Conservation (phyloP, 2,113 vertebrate species). For the Syngnathus scovelli region DNA sequence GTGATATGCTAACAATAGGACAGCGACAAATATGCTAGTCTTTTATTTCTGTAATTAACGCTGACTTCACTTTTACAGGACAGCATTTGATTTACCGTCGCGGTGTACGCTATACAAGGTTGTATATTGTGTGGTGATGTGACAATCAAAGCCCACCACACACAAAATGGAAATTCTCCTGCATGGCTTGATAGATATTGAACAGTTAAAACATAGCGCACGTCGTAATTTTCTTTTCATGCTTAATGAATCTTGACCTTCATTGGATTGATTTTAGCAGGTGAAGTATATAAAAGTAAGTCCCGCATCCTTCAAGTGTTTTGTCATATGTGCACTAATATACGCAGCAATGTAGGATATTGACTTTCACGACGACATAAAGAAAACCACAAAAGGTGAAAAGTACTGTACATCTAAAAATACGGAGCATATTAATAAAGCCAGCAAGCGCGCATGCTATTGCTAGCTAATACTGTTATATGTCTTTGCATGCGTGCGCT, state of each 20-base stretch:
- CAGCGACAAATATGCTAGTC: neutral
- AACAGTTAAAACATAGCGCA: too few relatives aligned
- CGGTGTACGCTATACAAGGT: too few relatives aligned
- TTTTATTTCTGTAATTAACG: too few relatives aligned
- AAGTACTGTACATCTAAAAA: neutral
- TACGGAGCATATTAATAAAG: constrained; percentile 7
- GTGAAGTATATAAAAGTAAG: neutral
- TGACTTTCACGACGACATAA: neutral
- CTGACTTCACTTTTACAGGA: too few relatives aligned
- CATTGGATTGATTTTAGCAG: neutral
- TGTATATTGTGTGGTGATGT: too few relatives aligned
- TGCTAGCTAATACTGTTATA: constrained; percentile 26
- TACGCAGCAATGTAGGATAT: constrained; percentile 2
- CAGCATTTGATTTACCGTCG: too few relatives aligned
- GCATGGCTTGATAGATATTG: too few relatives aligned
- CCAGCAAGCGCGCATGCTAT: constrained; percentile 6
- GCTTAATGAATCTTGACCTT: neutral
- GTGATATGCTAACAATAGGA: neutral
- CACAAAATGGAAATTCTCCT: too few relatives aligned
- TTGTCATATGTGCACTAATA: neutral
- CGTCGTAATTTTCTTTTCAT: neutral
- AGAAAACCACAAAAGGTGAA: constrained; percentile 3
- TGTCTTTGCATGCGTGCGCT: constrained; percentile 32
- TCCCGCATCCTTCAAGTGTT: constrained; percentile 1
- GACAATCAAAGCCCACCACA: too few relatives aligned